A percentile compares a stretch with the other conserved stretches of the same genome.
Evolutionary conservation across 1,140 invertebrate species (phyloP).

Genomic region (Diabrotica undecimpunctata): DNA sequence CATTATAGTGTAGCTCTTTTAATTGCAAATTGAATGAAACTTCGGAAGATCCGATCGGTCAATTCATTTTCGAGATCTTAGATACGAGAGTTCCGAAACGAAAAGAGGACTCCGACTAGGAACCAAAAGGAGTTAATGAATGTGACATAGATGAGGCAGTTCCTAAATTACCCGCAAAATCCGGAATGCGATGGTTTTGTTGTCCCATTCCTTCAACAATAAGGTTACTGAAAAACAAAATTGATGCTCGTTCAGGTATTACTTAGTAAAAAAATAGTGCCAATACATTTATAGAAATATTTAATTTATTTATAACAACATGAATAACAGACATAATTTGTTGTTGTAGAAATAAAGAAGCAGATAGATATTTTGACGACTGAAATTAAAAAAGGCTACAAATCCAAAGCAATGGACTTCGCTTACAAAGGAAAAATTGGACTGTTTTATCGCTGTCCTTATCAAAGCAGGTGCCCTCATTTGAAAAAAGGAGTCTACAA

Average conservation of each 20-base stretch:
- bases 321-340: constrained; percentile 18
- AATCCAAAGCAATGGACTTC: constrained; percentile 13
- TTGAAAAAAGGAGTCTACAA: constrained; percentile 22
- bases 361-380: constrained; percentile 13
- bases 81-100: too few species aligned
- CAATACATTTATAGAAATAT: constrained; percentile 16
- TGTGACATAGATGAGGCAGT: not conserved
- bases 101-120: too few species aligned
- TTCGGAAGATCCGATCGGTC: too few species aligned
- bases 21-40: too few species aligned
- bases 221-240: constrained; percentile 15
- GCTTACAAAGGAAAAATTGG: constrained; percentile 20
- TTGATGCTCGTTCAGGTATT: constrained; percentile 21
- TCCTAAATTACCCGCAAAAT: constrained; percentile 7
- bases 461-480: constrained; percentile 27
- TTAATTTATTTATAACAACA: constrained; percentile 21
- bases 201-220: constrained; percentile 1
- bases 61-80: too few species aligned
- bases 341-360: constrained; percentile 20
- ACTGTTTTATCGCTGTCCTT: too few species aligned
- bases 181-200: constrained; percentile 19
- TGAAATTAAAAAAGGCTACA: constrained; percentile 22
- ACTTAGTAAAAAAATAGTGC: constrained; percentile 23
- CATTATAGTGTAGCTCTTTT: too few species aligned
- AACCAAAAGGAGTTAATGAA: not conserved